Percentiles rank a stretch among this genome's conserved stretches.
Evolutionary conservation across 2,797 vertebrate genomes (phyloP).

Genomic region (Numenius phaeopus): DNA sequence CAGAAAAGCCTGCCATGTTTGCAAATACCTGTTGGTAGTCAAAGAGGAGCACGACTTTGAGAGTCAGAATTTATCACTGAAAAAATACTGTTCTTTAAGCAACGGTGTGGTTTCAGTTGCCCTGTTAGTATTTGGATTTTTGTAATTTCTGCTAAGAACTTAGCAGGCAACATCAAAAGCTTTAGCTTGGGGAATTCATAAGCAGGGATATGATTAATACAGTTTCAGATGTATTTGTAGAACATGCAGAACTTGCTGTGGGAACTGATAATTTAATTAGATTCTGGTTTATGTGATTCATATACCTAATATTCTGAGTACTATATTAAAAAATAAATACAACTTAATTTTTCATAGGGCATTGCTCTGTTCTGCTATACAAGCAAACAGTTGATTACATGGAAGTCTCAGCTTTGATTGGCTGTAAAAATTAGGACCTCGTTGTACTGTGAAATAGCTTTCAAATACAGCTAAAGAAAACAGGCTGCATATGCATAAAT

Average conservation of each 20-base stretch:
- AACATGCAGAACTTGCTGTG: constrained; percentile 47
- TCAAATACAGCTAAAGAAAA: constrained; percentile 31
- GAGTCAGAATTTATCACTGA: background rate
- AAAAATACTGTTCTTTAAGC: constrained; percentile 16
- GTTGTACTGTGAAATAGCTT: constrained; percentile 32
- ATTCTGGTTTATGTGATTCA: constrained; percentile 53
- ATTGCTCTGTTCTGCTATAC: constrained; percentile 13
- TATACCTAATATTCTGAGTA: constrained; percentile 40
- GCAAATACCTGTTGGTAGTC: background rate
- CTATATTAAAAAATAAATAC: constrained; percentile 60
- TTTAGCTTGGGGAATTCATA: constrained; percentile 43
- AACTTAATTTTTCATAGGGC: constrained; percentile 56
- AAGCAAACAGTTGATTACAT: constrained; percentile 28
- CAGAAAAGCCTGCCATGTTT: background rate
- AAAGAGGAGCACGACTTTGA: background rate
- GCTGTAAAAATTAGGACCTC: constrained; percentile 48
- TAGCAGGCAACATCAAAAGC: constrained; percentile 46
- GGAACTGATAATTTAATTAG: constrained; percentile 62
- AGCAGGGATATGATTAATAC: constrained; percentile 38
- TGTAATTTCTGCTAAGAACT: constrained; percentile 24
- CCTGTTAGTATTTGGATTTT: constrained; percentile 11
- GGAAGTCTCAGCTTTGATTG: constrained; percentile 10
- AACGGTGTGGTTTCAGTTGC: background rate
- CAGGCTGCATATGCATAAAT: background rate
- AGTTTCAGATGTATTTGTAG: constrained; percentile 54